Evolutionary conservation across 2,797 vertebrate species (phyloP).

Genomic region (Champsocephalus gunnari): DNA sequence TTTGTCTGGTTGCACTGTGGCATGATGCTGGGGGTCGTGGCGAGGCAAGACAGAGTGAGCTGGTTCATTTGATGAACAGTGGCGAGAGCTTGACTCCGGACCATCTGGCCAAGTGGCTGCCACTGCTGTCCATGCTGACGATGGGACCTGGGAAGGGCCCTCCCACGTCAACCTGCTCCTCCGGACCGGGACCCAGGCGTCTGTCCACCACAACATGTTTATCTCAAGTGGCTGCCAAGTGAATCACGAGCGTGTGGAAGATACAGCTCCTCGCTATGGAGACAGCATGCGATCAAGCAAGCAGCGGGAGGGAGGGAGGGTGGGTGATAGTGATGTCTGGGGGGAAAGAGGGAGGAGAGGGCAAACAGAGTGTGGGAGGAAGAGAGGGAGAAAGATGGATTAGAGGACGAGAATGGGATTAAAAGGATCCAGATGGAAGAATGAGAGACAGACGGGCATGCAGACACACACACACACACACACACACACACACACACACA

Average conservation of each 20-base stretch:
- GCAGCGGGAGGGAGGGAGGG: constrained; percentile 2
- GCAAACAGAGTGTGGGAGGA: constrained; percentile 59
- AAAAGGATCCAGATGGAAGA: constrained; percentile 75
- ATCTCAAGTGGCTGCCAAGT: constrained; percentile 72
- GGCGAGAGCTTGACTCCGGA: constrained; percentile 58
- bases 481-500: constrained; percentile 26
- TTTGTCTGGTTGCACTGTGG: constrained; percentile 78
- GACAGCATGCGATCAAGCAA: constrained; percentile 53
- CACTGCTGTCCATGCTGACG: constrained; percentile 50
- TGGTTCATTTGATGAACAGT: constrained; percentile 66
- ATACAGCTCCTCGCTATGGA: constrained; percentile 48
- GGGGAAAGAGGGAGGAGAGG: neutral
- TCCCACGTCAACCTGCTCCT: constrained; percentile 76
- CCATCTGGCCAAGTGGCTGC: constrained; percentile 76
- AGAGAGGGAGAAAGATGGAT: constrained; percentile 66
- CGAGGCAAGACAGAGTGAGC: constrained; percentile 54
- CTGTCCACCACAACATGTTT: constrained; percentile 80
- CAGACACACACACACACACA: constrained; percentile 35
- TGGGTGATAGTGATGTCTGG: neutral
- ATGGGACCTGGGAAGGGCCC: constrained; percentile 62
- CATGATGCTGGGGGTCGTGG: constrained; percentile 72
- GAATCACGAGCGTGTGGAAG: constrained; percentile 61
- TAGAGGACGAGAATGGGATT: constrained; percentile 76
- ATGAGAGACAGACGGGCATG: constrained; percentile 19
- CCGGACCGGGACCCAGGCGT: constrained; percentile 69